Conservation (phyloP, 1,140 invertebrate genomes). For the Penaeus indicus region DNA sequence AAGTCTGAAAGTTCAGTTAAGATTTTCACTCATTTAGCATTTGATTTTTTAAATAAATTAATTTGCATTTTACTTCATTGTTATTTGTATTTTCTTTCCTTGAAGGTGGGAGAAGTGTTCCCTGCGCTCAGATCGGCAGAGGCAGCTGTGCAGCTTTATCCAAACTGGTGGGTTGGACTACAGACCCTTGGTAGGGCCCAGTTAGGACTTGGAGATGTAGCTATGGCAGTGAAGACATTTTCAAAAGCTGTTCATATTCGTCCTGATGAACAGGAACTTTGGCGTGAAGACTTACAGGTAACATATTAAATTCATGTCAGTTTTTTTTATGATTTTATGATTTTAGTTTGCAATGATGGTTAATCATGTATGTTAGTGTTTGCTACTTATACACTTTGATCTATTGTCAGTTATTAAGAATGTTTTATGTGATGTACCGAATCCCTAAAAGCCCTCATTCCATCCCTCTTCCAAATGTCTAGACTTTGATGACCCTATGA, state of each 20-base stretch:
- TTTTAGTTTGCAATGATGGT: background rate
- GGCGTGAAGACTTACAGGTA: conserved; percentile 70
- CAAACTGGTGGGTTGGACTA: conserved; percentile 71
- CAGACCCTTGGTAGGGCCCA: conserved; percentile 72
- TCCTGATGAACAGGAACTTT: conserved; percentile 70
- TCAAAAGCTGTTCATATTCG: conserved; percentile 70
- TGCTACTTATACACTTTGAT: too few relatives aligned
- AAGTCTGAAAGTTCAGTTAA: too few relatives aligned
- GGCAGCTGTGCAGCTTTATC: conserved; percentile 69
- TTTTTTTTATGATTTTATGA: background rate
- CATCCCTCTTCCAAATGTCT: too few relatives aligned
- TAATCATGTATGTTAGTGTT: too few relatives aligned
- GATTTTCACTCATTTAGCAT: too few relatives aligned
- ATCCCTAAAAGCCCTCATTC: too few relatives aligned
- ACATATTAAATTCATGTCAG: conserved; percentile 5
- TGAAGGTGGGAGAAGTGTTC: conserved; percentile 55
- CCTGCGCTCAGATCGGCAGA: conserved; percentile 67
- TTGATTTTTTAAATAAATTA: too few relatives aligned
- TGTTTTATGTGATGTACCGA: too few relatives aligned
- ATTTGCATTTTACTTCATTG: too few relatives aligned
- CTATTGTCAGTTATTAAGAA: too few relatives aligned
- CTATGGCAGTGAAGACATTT: conserved; percentile 70
- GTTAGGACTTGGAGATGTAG: conserved; percentile 71
- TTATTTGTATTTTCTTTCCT: background rate
- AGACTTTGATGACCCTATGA: too few relatives aligned